These are phyloP conservation scores for Frankliniella intonsa DNA, from an alignment of 2,888 invertebrate genomes.

Conservation along the genomic window DNA sequence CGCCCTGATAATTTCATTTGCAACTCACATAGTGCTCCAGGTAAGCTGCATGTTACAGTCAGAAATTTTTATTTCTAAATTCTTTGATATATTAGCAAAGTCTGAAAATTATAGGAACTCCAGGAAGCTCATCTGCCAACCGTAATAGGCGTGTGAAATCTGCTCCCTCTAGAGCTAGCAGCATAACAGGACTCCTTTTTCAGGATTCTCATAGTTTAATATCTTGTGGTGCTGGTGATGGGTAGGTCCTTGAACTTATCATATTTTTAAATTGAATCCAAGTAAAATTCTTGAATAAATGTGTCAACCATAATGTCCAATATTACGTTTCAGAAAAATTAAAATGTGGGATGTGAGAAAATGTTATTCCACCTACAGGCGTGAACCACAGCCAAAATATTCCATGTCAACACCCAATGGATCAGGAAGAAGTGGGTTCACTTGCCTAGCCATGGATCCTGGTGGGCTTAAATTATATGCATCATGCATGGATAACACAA, in stretches of 20 bases:
- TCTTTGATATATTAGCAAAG: slow-evolving; percentile 10
- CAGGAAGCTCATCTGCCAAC: neutral
- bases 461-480: slow-evolving; percentile 68
- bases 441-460: slow-evolving; percentile 71
- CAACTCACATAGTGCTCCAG: slow-evolving; percentile 57
- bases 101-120: slow-evolving; percentile 19
- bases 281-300: neutral
- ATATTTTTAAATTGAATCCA: neutral
- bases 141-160: slow-evolving; percentile 44
- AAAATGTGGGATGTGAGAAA: slow-evolving; percentile 86
- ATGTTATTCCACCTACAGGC: slow-evolving; percentile 60
- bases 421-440: slow-evolving; percentile 67
- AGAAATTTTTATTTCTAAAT: slow-evolving; percentile 11
- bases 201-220: slow-evolving; percentile 73
- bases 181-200: slow-evolving; percentile 79
- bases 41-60: slow-evolving; percentile 37
- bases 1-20: slow-evolving; percentile 66
- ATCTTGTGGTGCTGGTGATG: slow-evolving; percentile 83
- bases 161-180: slow-evolving; percentile 57
- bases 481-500: slow-evolving; percentile 79
- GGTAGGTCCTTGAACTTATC: slow-evolving; percentile 47
- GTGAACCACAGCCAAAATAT: slow-evolving; percentile 66
- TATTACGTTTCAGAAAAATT: slow-evolving; percentile 51
- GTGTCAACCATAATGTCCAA: neutral
- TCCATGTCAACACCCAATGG: slow-evolving; percentile 69